phyloP scores from a whole-genome alignment of 2,888 invertebrate species.

The Limulus polyphemus region DNA sequence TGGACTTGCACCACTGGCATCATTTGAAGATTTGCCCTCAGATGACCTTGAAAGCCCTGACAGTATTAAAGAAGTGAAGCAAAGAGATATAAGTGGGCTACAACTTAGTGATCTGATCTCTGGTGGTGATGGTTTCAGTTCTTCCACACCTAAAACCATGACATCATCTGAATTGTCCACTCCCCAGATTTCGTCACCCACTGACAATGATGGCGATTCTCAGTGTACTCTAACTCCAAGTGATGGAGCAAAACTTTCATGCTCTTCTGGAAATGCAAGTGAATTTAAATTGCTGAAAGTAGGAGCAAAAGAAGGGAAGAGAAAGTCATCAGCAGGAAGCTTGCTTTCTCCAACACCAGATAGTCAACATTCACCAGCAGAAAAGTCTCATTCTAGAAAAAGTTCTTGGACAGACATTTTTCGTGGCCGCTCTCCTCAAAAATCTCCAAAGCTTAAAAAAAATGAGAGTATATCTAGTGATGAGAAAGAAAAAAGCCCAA shows the following conservation, averaged over 20 bases:
- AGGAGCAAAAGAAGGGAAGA: conserved; percentile 11
- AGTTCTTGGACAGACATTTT: conserved; percentile 28
- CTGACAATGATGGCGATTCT: conserved; percentile 14
- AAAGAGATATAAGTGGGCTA: conserved; percentile 12
- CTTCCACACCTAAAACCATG: conserved; percentile 17
- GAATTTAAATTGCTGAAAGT: conserved; percentile 8
- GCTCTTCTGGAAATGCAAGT: not conserved
- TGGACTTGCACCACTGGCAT: conserved; percentile 87
- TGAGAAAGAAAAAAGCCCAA: conserved; percentile 9
- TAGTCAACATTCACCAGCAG: not conserved
- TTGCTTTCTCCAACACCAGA: conserved; percentile 12
- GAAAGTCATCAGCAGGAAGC: not conserved
- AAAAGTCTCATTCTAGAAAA: conserved; percentile 15
- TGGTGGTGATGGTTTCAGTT: not conserved
- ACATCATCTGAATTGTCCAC: conserved; percentile 19
- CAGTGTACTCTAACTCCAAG: conserved; percentile 20
- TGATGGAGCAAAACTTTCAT: not conserved
- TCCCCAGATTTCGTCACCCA: conserved; percentile 8
- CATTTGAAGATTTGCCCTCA: conserved; percentile 63
- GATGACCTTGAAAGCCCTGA: conserved; percentile 55
- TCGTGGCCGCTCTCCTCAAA: conserved; percentile 12
- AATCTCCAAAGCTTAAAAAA: conserved; percentile 7
- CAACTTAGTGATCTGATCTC: conserved; percentile 2
- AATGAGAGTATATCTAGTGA: conserved; percentile 2
- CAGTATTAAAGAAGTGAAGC: conserved; percentile 10